phyloP scores from a whole-genome alignment of 64 coral and sea anemone species.

The Cladopsammia gracilis region DNA sequence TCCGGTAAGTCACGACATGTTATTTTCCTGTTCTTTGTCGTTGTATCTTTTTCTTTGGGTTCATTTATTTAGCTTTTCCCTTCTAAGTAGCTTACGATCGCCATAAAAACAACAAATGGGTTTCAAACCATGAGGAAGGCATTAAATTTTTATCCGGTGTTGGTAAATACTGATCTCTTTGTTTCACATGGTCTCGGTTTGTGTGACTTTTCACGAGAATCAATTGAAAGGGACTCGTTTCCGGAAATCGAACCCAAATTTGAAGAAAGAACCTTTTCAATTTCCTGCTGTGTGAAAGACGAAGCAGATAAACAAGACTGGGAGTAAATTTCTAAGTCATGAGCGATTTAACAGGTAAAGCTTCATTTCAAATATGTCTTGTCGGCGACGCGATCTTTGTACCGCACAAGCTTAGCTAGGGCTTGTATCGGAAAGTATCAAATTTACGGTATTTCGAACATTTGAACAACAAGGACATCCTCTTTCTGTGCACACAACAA shows the following conservation, averaged over 20 bases:
- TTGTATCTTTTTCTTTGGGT: background rate
- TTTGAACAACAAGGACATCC: background rate
- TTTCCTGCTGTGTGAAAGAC: background rate
- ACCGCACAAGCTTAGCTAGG: background rate
- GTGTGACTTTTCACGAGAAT: constrained; percentile 15
- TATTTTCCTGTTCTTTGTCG: background rate
- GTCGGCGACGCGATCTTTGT: constrained; percentile 22
- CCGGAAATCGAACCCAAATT: constrained; percentile 7
- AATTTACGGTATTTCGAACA: background rate
- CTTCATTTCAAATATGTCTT: background rate
- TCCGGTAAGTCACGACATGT: constrained; percentile 26
- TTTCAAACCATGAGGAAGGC: constrained; percentile 60
- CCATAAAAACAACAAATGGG: constrained; percentile 34
- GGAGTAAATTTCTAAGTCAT: constrained; percentile 39
- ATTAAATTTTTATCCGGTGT: constrained; percentile 75
- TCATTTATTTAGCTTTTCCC: background rate
- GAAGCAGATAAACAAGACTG: background rate
- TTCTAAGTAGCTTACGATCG: constrained; percentile 5
- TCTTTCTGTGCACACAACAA: background rate
- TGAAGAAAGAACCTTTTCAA: background rate
- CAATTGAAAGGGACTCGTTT: background rate
- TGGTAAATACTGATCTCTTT: constrained; percentile 38
- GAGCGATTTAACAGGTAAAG: constrained; percentile 34
- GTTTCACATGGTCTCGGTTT: constrained; percentile 17
- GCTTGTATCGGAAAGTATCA: background rate